Percentiles rank a stretch among this genome's conserved stretches.
phyloP scores from a whole-genome alignment of 64 coral and sea anemone genomes.

The Dendronephthya gigantea region DNA sequence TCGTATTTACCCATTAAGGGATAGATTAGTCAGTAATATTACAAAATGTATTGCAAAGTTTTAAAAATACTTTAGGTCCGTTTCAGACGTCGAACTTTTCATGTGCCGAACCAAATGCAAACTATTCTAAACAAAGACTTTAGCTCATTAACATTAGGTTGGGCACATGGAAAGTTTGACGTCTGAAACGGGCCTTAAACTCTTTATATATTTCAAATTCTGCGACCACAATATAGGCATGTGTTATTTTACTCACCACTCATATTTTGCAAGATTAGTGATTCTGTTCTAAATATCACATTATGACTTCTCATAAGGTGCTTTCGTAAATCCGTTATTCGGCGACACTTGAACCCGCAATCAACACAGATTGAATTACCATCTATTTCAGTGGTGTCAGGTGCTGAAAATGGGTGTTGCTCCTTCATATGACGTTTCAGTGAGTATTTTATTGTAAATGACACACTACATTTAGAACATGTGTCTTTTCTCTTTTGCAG shows the following conservation, averaged over 20 bases:
- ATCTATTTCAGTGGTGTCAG: not conserved
- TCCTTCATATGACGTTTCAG: constrained; percentile 30
- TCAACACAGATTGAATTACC: not conserved
- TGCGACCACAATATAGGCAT: no score
- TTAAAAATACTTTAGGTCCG: no score
- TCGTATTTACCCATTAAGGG: not conserved
- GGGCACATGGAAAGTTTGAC: not conserved
- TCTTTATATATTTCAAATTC: no score
- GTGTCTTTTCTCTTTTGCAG: constrained; percentile 28
- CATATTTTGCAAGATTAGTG: constrained; percentile 22
- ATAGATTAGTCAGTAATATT: not conserved
- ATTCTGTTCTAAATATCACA: constrained; percentile 22
- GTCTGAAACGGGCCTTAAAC: no score
- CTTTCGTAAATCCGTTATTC: constrained; percentile 35
- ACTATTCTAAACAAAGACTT: no score
- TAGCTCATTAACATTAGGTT: not conserved
- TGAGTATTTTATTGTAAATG: not conserved
- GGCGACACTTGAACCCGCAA: constrained; percentile 38
- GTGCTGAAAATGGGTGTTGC: constrained; percentile 3
- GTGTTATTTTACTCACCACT: not conserved
- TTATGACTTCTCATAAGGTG: constrained; percentile 12
- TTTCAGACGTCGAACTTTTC: no score
- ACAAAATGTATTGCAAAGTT: no score
- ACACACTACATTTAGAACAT: not conserved
- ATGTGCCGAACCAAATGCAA: no score